phyloP scores from a whole-genome alignment of 2,797 vertebrate genomes.

The Muscicapa comitata region DNA sequence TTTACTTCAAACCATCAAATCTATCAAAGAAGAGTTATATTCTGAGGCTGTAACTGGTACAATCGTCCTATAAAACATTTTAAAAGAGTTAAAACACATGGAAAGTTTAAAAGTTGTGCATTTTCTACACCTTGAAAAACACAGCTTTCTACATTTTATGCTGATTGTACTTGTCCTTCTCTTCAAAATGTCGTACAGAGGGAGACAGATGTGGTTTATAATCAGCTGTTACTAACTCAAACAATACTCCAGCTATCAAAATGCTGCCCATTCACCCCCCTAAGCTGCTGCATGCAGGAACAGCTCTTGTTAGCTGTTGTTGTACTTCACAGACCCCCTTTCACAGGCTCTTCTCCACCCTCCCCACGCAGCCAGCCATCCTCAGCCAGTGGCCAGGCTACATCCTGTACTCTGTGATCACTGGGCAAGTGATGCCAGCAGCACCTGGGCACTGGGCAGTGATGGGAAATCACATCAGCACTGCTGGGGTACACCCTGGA shows the following conservation, averaged over 20 bases:
- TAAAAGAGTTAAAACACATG: background rate
- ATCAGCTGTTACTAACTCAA: background rate
- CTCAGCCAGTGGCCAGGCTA: background rate
- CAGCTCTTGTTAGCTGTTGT: background rate
- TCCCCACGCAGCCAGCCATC: background rate
- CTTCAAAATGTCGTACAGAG: accelerated
- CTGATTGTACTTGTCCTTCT: background rate
- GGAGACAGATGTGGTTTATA: background rate
- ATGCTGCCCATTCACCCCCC: background rate
- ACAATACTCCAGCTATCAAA: background rate
- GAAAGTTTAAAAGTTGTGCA: background rate
- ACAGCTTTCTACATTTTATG: background rate
- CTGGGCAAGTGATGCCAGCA: accelerated
- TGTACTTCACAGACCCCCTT: background rate
- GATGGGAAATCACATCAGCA: background rate
- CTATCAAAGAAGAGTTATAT: background rate
- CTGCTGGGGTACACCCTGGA: background rate
- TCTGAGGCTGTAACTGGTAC: background rate
- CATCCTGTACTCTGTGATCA: accelerated
- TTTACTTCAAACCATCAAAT: background rate
- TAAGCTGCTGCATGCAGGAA: accelerated
- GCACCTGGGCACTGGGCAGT: accelerated
- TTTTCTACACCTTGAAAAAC: background rate
- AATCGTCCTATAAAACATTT: background rate
- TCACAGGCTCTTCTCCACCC: background rate